Evolutionary conservation across 1,140 invertebrate genomes (phyloP), one percentile per base, ranked within the genome.

Genomic region (Magallana gigas): DNA sequence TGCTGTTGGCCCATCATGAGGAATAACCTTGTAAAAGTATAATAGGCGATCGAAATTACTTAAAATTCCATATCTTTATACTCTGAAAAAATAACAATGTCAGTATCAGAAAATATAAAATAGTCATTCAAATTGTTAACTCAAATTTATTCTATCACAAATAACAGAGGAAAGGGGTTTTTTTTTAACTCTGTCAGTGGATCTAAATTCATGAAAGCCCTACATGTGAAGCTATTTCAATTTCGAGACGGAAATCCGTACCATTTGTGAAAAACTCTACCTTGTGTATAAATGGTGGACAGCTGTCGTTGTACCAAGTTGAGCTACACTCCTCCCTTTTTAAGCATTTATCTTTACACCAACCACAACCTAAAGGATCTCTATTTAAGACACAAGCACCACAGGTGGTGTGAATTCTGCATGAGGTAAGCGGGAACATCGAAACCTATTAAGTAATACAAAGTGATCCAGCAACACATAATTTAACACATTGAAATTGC

Each of bases 291-390:
- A 87, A 58, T 68, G 91, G 91, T 18, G 89, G 86, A 84, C 91
- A 92, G 14, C 85, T 84, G 3, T 88, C 23, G 7, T 76, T 71
- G 81, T 81, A 86, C 89, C 85, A 90, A 0, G 5, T 62, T 12
- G 71, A 83, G 0, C 8, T 64, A 82, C 88, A 89, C 23, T 60
- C 60, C 23, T 18, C 60, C 23, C 87, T 59, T 60, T 59, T n/a
- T 0, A 85, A n/a, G 59, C 88, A 89, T 3, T 48, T 57, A 64
- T 85, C 71, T 16, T 57, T 71, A 60, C 88, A 95, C 94, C 94
- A 95, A 48, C 93, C 94, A 89, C 94, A 95, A 1, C 87, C 86
- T 1, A 95, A 87, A 12, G 94, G 94, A 88, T 95, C 94, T 8
- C 84, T 36, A 60, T 88, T 90, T 14, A 64, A 88, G 9, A 94